Evolutionary conservation across 2,888 invertebrate species (phyloP).

Genomic region (Tetranychus piercei): DNA sequence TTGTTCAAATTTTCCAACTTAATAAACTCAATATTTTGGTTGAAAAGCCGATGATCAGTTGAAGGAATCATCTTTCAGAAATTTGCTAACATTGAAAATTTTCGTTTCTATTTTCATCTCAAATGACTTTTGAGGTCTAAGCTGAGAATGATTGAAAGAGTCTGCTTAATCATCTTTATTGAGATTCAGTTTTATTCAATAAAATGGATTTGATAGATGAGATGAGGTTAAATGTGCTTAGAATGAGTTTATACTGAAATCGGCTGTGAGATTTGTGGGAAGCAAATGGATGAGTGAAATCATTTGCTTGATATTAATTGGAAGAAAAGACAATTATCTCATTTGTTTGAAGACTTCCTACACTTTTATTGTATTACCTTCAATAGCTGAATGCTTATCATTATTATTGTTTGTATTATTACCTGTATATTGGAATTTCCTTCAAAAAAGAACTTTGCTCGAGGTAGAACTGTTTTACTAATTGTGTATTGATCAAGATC

Average conservation of each 20-base stretch:
- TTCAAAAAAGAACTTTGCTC: conserved; percentile 51
- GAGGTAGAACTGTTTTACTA: conserved; percentile 57
- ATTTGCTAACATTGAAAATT: neutral
- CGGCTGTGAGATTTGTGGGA: too few relatives aligned
- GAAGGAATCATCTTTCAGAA: neutral
- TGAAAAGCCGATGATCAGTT: too few relatives aligned
- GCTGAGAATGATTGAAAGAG: neutral
- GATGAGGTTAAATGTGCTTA: too few relatives aligned
- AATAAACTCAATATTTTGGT: neutral
- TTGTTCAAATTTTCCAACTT: neutral
- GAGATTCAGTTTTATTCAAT: too few relatives aligned
- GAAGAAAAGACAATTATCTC: too few relatives aligned
- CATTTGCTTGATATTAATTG: neutral
- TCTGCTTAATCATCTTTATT: neutral
- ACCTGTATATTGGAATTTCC: conserved; percentile 62
- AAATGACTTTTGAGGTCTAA: neutral
- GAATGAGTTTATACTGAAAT: too few relatives aligned
- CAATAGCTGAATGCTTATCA: too few relatives aligned
- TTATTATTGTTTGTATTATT: conserved; percentile 12
- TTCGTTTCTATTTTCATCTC: neutral
- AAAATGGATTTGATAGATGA: too few relatives aligned
- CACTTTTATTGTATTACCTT: neutral
- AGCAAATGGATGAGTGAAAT: neutral
- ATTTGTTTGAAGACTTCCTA: neutral
- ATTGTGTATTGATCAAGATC: conserved; percentile 63